Evolutionary conservation across 37 sponge, comb jelly and placozoan genomes (phyloP).

Genomic region (Hexactinellida sp.): DNA sequence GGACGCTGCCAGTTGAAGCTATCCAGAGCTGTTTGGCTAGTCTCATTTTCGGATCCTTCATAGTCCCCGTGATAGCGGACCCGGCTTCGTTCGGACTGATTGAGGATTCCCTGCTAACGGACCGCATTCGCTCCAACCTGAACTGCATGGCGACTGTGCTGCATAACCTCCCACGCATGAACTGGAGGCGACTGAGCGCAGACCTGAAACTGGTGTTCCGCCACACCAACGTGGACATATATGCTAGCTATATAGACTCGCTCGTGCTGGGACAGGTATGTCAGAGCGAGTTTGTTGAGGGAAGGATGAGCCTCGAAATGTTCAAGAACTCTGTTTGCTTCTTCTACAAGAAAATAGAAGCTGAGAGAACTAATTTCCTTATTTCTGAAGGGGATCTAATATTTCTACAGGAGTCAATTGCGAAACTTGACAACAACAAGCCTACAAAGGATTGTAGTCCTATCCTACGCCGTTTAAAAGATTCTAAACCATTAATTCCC

Average conservation of each 20-base stretch:
- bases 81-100: background rate
- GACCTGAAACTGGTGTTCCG: background rate
- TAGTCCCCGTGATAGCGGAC: background rate
- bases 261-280: background rate
- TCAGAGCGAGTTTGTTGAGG: background rate
- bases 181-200: background rate
- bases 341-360: background rate
- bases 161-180: background rate
- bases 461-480: background rate
- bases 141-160: constrained; percentile 6
- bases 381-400: background rate
- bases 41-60: background rate
- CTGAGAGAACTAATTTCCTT: background rate
- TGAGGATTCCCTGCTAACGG: background rate
- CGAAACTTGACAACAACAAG: background rate
- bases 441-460: background rate
- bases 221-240: background rate
- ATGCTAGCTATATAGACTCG: background rate
- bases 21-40: background rate
- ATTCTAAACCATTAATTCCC: background rate
- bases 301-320: background rate
- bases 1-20: constrained; percentile 1
- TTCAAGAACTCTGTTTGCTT: background rate
- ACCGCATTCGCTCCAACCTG: background rate
- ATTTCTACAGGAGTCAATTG: background rate